Conservation (phyloP, 1,140 invertebrate species). For the Achroia grisella region DNA sequence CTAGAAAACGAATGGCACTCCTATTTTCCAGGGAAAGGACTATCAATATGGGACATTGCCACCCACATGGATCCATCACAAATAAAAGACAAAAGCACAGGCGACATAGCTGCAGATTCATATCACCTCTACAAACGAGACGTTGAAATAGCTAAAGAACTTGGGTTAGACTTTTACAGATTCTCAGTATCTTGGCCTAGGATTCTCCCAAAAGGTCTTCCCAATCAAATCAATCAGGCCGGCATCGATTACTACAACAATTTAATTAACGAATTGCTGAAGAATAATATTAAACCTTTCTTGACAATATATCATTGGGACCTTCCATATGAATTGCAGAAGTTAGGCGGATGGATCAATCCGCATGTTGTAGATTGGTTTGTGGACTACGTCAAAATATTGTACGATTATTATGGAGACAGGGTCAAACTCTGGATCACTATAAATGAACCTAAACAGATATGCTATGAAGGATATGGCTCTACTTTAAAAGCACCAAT, state of each 20-base stretch:
- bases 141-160: conserved; percentile 13
- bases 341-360: conserved; percentile 77
- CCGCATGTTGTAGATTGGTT: conserved; percentile 74
- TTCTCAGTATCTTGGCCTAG: conserved; percentile 13
- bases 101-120: conserved; percentile 10
- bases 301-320: conserved; percentile 80
- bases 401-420: conserved; percentile 74
- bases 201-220: conserved; percentile 39
- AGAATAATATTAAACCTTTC: conserved; percentile 71
- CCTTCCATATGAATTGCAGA: conserved; percentile 74
- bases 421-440: conserved; percentile 77
- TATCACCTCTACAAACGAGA: conserved; percentile 12
- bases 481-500: conserved; percentile 62
- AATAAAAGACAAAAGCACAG: conserved; percentile 44
- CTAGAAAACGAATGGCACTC: too few relatives aligned
- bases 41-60: conserved; percentile 75
- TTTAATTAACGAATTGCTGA: conserved; percentile 73
- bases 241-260: conserved; percentile 77
- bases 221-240: conserved; percentile 67
- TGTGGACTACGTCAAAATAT: conserved; percentile 73
- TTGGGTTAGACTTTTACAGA: conserved; percentile 14
- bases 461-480: conserved; percentile 74
- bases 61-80: conserved; percentile 61
- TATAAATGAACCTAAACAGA: conserved; percentile 78
- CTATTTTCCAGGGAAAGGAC: conserved; percentile 64